Percentiles rank a stretch among this genome's conserved stretches.
Evolutionary conservation across 2,888 invertebrate genomes (phyloP).

Genomic region (Quadroppia sp.): DNA sequence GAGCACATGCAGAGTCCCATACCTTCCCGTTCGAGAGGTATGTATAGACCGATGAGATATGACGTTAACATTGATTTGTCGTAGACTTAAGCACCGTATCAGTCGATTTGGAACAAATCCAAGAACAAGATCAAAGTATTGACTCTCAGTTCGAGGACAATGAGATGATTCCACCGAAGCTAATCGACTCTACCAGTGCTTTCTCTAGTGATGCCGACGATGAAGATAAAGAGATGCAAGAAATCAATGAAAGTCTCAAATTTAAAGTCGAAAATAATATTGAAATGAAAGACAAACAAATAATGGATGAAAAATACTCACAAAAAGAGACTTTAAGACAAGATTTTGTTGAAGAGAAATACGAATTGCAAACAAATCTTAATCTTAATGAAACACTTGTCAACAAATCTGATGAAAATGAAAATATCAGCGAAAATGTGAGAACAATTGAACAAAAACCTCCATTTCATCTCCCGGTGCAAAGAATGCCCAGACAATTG

Average conservation of each 20-base stretch:
- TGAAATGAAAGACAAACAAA: not conserved
- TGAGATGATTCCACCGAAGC: constrained; percentile 41
- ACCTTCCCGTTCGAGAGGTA: constrained; percentile 66
- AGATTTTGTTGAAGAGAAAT: not conserved
- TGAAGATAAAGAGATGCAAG: constrained; percentile 81
- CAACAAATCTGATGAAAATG: not conserved
- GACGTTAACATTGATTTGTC: not conserved
- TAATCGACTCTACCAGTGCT: constrained; percentile 44
- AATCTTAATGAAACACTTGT: not conserved
- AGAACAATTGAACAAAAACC: not conserved
- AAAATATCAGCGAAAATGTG: not conserved
- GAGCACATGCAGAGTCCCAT: constrained; percentile 46
- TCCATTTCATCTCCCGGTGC: constrained; percentile 26
- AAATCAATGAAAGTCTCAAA: constrained; percentile 78
- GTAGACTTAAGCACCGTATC: constrained; percentile 54
- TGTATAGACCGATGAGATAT: constrained; percentile 27
- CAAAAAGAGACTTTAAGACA: not conserved
- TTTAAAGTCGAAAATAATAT: constrained; percentile 58
- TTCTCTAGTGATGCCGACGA: constrained; percentile 55
- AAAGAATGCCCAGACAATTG: constrained; percentile 11
- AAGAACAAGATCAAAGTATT: constrained; percentile 52
- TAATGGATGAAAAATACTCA: not conserved
- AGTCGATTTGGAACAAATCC: constrained; percentile 54
- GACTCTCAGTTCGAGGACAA: constrained; percentile 19
- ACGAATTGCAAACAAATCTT: constrained; percentile 18